Base-by-base conservation (phyloP, 2,797 vertebrate species). In the Sebastes itinus region DNA sequence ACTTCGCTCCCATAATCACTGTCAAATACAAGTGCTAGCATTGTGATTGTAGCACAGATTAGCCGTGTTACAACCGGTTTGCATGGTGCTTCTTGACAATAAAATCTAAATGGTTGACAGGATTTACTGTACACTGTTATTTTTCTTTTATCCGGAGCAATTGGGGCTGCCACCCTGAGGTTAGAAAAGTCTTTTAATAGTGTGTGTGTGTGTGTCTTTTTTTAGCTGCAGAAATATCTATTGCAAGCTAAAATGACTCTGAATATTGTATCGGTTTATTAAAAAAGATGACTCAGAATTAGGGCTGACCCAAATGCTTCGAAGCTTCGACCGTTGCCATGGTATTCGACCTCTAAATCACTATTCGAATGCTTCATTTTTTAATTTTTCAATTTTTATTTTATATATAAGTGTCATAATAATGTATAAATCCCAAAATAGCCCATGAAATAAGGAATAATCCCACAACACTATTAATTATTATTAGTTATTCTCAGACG, bases 1-100 rank as follows among this genome's bases (percentile, higher is more conserved):
- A 84, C 78, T 72, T 72, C 6, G 7, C 80, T 79, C 77, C 58
- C 75, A 32, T 85, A 88, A 89, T 89, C 82, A 54, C 81, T 77
- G 80, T 85, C 80, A 82, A 86, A 81, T 25, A 72, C 78, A 33
- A 82, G 74, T 30, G 58, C 49, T 22, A 25, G 63, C 22, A 2
- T 14, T 32, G 78, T 62, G 80, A 86, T 89, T 72, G 75, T 76
- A 46, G 58, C 56, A 3, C 81, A 79, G 84, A 90, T 87, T 81
- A 86, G 52, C 33, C 67, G 9, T 64, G 66, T 89, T 75, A 75
- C 67, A 52, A 27, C 72, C 8, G 58, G 30, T 80, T 80, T 77
- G 68, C 60, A 2, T 30, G 60, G 28, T 33, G 42, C 38, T 68
- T 55, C 71, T 79, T 71, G 52, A 56, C 58, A 64, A 58, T 56